Evolutionary conservation across 2,113 vertebrate genomes (phyloP).

Genomic region (Cyanoliseus patagonus): DNA sequence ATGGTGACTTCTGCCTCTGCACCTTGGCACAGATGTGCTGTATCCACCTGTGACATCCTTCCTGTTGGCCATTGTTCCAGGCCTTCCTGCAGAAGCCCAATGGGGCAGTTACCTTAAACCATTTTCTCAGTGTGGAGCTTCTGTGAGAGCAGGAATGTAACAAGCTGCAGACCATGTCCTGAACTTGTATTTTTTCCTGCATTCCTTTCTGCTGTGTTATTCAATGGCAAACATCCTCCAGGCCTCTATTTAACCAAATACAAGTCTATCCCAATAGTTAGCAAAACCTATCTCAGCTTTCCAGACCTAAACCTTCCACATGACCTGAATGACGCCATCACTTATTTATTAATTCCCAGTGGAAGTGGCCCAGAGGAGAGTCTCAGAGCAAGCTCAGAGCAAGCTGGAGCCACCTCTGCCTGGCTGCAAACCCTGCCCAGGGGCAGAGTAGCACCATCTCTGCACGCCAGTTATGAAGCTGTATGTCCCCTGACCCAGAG

Average conservation of each 20-base stretch:
- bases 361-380: not conserved
- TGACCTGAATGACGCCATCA: not conserved
- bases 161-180: not conserved
- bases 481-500: not conserved
- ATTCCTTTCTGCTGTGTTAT: not conserved
- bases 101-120: not conserved
- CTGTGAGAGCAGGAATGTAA: not conserved
- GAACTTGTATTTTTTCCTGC: not conserved
- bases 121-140: not conserved
- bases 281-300: not conserved
- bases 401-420: not conserved
- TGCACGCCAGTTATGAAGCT: rapidly evolving
- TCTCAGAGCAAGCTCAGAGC: not conserved
- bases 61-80: not conserved
- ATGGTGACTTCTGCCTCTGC: not conserved
- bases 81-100: not conserved
- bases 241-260: not conserved
- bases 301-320: not conserved
- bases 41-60: not conserved
- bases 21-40: not conserved
- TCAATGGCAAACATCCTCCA: not conserved
- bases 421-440: not conserved
- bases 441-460: not conserved
- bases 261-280: not conserved
- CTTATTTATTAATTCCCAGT: not conserved